Conservation (phyloP, 2,797 vertebrate species). For the Labeo calbasu region DNA sequence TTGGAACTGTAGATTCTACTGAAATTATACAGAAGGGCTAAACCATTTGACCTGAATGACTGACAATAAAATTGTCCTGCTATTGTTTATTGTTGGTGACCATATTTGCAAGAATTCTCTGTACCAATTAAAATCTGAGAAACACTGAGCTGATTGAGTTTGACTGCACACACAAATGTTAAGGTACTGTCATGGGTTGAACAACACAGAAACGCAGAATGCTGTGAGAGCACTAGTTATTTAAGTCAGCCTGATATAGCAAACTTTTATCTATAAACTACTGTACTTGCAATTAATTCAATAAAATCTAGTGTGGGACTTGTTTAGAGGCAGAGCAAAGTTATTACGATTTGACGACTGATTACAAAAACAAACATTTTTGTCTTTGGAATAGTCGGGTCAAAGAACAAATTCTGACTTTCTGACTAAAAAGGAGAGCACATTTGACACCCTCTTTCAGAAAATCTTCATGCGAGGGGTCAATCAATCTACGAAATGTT, state of each 20-base stretch:
- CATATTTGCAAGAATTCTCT: constrained; percentile 73
- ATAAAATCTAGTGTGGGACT: no score
- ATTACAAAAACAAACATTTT: not conserved
- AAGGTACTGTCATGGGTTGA: not conserved
- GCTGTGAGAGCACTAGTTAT: not conserved
- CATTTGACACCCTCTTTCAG: not conserved
- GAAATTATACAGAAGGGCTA: constrained; percentile 78
- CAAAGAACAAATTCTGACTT: not conserved
- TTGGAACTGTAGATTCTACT: constrained; percentile 94
- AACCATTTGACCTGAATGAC: constrained; percentile 81
- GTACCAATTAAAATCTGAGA: constrained; percentile 77
- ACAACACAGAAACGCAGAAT: not conserved
- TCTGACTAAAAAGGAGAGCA: not conserved
- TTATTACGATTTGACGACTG: not conserved
- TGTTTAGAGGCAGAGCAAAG: not conserved
- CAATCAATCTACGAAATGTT: constrained; percentile 47
- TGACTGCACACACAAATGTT: constrained; percentile 39
- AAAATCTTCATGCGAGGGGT: constrained; percentile 19
- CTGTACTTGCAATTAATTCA: not conserved
- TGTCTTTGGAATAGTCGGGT: constrained; percentile 1
- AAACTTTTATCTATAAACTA: not conserved
- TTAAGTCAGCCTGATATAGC: not conserved
- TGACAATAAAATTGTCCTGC: constrained; percentile 96
- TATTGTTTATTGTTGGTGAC: constrained; percentile 73
- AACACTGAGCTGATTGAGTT: constrained; percentile 62